Conservation (phyloP, 2,113 vertebrate species). For the Gobius niger region DNA sequence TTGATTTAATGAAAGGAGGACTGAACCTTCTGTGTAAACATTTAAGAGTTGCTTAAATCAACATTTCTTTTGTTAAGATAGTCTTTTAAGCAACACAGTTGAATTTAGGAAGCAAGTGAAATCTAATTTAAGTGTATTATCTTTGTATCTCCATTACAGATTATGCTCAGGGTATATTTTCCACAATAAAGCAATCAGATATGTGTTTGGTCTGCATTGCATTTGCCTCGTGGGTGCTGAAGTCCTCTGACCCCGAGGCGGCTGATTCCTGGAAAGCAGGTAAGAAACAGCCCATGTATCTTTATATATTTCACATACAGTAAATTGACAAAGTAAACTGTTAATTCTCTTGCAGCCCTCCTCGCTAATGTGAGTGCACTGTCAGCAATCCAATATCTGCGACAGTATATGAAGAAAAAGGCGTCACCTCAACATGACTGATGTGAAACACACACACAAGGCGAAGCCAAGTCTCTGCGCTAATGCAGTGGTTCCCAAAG, state of each 20-base stretch:
- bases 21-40: too few relatives aligned
- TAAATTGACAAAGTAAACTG: not conserved
- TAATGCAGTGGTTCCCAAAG: too few relatives aligned
- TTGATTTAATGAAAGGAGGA: too few relatives aligned
- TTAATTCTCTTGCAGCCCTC: constrained; percentile 79
- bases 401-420: constrained; percentile 72
- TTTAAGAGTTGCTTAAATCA: too few relatives aligned
- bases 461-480: not conserved
- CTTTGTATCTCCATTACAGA: constrained; percentile 50
- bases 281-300: constrained; percentile 46
- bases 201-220: constrained; percentile 96
- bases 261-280: constrained; percentile 94
- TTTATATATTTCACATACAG: not conserved
- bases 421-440: constrained; percentile 31
- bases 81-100: too few relatives aligned
- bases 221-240: constrained; percentile 94
- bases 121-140: not conserved
- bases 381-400: constrained; percentile 93
- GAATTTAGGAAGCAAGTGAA: too few relatives aligned
- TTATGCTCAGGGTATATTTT: constrained; percentile 49
- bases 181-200: constrained; percentile 77
- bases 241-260: constrained; percentile 83
- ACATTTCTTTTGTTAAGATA: too few relatives aligned
- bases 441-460: constrained; percentile 28
- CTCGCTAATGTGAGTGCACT: constrained; percentile 90